A percentile compares a stretch with the other conserved stretches of the same genome.
Evolutionary conservation across 1,140 invertebrate species (phyloP).

Genomic region (Aphelinus certus): DNA sequence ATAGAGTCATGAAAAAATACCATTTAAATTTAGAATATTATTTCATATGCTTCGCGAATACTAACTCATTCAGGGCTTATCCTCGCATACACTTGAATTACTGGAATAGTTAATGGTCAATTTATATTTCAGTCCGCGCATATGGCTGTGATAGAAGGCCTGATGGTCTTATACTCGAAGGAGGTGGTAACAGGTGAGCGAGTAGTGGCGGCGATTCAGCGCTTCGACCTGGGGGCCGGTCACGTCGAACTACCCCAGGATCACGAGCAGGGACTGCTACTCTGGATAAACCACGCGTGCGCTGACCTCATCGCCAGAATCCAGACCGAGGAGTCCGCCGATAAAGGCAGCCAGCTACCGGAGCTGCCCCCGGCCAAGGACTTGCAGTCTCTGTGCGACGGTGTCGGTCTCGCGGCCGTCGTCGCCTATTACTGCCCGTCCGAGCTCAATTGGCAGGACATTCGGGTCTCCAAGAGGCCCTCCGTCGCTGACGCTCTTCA

Average conservation of each 20-base stretch:
- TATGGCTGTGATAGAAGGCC: constrained; percentile 95
- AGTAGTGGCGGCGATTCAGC: constrained; percentile 84
- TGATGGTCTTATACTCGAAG: constrained; percentile 94
- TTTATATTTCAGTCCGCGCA: constrained; percentile 81
- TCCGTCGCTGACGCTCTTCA: constrained; percentile 89
- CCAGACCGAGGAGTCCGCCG: constrained; percentile 57
- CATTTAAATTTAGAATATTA: too few species aligned
- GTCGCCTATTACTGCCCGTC: constrained; percentile 95
- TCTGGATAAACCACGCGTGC: constrained; percentile 91
- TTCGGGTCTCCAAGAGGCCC: constrained; percentile 77
- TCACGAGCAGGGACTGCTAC: constrained; percentile 87
- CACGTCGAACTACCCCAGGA: constrained; percentile 69
- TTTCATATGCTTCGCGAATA: too few species aligned
- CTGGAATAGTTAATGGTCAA: too few species aligned
- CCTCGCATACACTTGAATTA: too few species aligned
- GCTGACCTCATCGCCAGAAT: constrained; percentile 76
- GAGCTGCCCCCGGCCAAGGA: constrained; percentile 64
- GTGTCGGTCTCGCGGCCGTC: constrained; percentile 87
- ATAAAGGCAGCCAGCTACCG: constrained; percentile 62
- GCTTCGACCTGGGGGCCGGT: constrained; percentile 68
- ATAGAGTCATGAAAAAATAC: too few species aligned
- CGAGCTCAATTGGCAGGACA: constrained; percentile 79
- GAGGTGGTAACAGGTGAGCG: constrained; percentile 92
- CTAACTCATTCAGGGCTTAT: too few species aligned
- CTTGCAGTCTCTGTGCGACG: constrained; percentile 81